These are phyloP conservation scores for Chionoecetes opilio DNA, from an alignment of 1,140 invertebrate species.

Conservation along the genomic window DNA sequence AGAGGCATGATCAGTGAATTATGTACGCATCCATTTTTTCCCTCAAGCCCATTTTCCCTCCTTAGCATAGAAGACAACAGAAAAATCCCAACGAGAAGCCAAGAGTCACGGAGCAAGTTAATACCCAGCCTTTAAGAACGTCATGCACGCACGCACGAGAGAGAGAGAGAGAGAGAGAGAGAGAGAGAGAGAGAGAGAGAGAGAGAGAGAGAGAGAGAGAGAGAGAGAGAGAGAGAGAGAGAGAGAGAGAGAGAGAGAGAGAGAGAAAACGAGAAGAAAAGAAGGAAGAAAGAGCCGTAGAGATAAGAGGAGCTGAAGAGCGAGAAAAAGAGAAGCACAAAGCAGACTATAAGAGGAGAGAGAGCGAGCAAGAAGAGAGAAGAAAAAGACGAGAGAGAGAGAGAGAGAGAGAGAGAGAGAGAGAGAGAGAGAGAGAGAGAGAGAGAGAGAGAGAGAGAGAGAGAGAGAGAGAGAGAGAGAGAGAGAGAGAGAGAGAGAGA, in stretches of 20 bases:
- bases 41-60: neutral
- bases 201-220: slow-evolving; percentile 27
- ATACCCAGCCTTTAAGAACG: neutral
- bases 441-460: slow-evolving; percentile 17
- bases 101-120: neutral
- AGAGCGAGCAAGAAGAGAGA: neutral
- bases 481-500: neutral
- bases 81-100: neutral
- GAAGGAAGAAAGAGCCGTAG: too few relatives aligned
- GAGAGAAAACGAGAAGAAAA: too few relatives aligned
- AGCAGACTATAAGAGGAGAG: too few relatives aligned
- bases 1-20: neutral
- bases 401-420: slow-evolving; percentile 27
- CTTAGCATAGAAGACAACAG: neutral
- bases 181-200: slow-evolving; percentile 27
- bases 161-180: slow-evolving; percentile 18
- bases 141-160: neutral
- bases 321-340: too few relatives aligned
- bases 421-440: slow-evolving; percentile 27
- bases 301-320: too few relatives aligned
- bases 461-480: neutral
- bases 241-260: neutral
- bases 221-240: slow-evolving; percentile 6
- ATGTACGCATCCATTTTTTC: neutral
- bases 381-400: neutral